Base-by-base conservation (phyloP, 2,888 invertebrate species). In the Gastrophysa polygoni region DNA sequence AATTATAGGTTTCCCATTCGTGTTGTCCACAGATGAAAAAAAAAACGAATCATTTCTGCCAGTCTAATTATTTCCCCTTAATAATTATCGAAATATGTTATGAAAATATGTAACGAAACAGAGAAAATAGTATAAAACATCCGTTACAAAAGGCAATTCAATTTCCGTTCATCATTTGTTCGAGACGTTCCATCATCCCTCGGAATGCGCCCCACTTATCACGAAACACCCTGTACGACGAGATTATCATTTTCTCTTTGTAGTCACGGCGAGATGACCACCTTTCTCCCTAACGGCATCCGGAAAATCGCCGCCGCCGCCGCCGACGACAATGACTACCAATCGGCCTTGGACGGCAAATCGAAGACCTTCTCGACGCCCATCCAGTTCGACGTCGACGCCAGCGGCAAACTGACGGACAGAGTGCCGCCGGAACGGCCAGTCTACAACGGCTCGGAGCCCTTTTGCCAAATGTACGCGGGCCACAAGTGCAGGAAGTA, bases 401-500 rank as follows among this genome's bases (percentile, higher is more conserved):
- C 71, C 32, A 67, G 62, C 17, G 75, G 73, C n/a, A 74, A 74
- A 63, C 47, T 74, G 18, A 66, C 67, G 1, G 73, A 73, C 29
- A 68, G 61, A 28, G 54, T 50, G 14, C 68, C 63, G 0, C 51
- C n/a, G n/a, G n/a, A n/a, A n/a, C n/a, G n/a, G n/a, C n/a, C 50
- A 14, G 57, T 64, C 7, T 78, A 78, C 65, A 78, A 80, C 62
- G 82, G 81, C 47, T 79, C 85, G 16, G 85, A 87, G 66, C 85
- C 86, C 16, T 83, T 90, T 71, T 91, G 90, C 73, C 91, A 96
- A 84, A 82, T 90, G 21, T 97, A 97, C 81, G 84, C 86, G 57
- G 96, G 97, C 1, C 87, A 85, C 64, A 90, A 90, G 6, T 98
- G 98, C 81, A 86, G 87, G 57, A 85, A 88, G 60, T 92, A 89